These are phyloP conservation scores for Tipula unca DNA, from an alignment of 2,888 invertebrate genomes.

Conservation along the genomic window DNA sequence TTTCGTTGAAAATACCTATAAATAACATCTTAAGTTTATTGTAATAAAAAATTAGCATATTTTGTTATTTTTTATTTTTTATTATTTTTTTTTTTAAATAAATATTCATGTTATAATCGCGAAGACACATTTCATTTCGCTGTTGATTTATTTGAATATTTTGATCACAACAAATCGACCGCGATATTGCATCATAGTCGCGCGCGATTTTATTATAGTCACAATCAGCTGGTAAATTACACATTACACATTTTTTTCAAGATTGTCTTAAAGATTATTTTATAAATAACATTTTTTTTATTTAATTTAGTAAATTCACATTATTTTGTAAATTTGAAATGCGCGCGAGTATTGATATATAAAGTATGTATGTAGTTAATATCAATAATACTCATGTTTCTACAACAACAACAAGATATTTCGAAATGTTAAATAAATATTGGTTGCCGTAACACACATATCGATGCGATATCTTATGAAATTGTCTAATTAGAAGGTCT, in stretches of 20 bases:
- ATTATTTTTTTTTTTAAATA: too few relatives aligned
- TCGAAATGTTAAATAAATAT: not conserved
- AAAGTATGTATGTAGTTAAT: too few relatives aligned
- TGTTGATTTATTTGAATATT: not conserved
- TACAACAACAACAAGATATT: not conserved
- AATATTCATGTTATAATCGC: not conserved
- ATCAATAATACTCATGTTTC: not conserved
- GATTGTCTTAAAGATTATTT: not conserved
- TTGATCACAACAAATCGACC: not conserved
- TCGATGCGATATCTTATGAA: not conserved
- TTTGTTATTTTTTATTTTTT: too few relatives aligned
- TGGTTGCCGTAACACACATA: not conserved
- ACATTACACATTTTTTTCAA: not conserved
- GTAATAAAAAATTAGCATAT: not conserved
- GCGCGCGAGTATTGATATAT: not conserved
- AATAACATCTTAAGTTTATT: not conserved
- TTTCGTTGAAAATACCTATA: not conserved
- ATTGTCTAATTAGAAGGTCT: not conserved
- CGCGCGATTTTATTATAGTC: not conserved
- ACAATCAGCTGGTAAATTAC: not conserved
- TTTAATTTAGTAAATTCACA: not conserved
- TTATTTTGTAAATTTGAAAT: not conserved
- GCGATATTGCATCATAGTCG: not conserved
- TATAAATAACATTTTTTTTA: not conserved
- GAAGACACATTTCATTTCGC: not conserved